These are phyloP conservation scores for Diplazon laetatorius DNA, from an alignment of 2,888 invertebrate genomes.

Conservation along the genomic window DNA sequence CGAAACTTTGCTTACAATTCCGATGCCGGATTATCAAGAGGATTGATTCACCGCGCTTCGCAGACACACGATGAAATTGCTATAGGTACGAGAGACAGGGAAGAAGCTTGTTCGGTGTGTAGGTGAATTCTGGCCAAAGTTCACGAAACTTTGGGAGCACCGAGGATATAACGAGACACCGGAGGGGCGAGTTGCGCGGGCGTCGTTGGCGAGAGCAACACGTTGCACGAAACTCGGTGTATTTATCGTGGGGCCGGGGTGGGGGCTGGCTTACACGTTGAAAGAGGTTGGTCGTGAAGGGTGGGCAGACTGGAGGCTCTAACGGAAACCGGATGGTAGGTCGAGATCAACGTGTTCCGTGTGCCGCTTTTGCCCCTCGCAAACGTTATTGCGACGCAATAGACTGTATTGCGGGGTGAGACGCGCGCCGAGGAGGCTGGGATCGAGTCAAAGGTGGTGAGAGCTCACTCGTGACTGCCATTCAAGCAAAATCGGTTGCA, in stretches of 20 bases:
- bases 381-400: not conserved
- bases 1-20: not conserved
- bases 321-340: conserved; percentile 17
- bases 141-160: conserved; percentile 61
- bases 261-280: conserved; percentile 54
- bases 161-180: conserved; percentile 54
- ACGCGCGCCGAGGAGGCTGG: not conserved
- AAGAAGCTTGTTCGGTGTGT: conserved; percentile 37
- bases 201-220: conserved; percentile 61
- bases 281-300: conserved; percentile 11
- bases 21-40: not conserved
- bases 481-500: conserved; percentile 1
- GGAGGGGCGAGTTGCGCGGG: conserved; percentile 34
- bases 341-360: conserved; percentile 10
- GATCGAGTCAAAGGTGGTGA: not conserved
- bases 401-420: not conserved
- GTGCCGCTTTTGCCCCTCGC: not conserved
- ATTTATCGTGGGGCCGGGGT: conserved; percentile 65
- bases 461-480: not conserved
- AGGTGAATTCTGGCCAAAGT: conserved; percentile 61
- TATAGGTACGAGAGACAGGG: not conserved
- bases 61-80: too few species aligned
- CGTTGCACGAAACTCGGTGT: conserved; percentile 68
- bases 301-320: conserved; percentile 11
- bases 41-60: not conserved